Evolutionary conservation across 2,888 invertebrate species (phyloP), one percentile per base, ranked within the genome.

Genomic region (Pogonocherus hispidulus): DNA sequence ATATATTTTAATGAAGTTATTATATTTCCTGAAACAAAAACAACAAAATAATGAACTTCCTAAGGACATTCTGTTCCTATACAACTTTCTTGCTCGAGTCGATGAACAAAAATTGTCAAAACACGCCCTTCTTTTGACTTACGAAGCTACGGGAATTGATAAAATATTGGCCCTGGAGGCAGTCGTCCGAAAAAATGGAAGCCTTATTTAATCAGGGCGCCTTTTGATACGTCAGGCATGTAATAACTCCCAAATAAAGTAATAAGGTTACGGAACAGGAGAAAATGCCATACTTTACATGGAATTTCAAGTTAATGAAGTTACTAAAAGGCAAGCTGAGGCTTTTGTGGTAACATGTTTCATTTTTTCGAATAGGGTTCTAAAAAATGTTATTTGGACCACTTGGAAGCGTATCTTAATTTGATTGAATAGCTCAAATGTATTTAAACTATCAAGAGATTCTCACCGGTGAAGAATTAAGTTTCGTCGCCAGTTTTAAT

Each of bases 221-320:
- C 46, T 57, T 57, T 57, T 57, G 57, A 57, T 57, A 44, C 23
- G 22, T 19, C 57, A 46, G 9, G 23, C 57, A 46, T 57, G 46
- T 57, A 57, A 57, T 57, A 57, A 57, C 46, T 27, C 16, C 22
- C 35, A 18, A 44, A 57, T 57, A 23, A 46, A 57, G 35, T 57
- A 57, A 57, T 44, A 46, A 35, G 41, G 57, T 44, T 44, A 44
- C 14, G 5, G 14, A 46, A 18, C 46, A 57, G 22, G 57, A 46
- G 44, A 57, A 44, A n/a, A n/a, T n/a, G n/a, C n/a, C n/a, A n/a
- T 57, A n/a, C 23, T 41, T 41, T 5, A 14, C 41, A 41, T n/a
- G 57, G 14, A 44, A 44, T 57, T 46, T 16, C 23, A 57, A 18
- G 22, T 57, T 46, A 37, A 37, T 35, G 19, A 55, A 35, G 55